These are phyloP conservation scores for Orbicella faveolata DNA, from an alignment of 64 coral and sea anemone species.

Conservation along the genomic window DNA sequence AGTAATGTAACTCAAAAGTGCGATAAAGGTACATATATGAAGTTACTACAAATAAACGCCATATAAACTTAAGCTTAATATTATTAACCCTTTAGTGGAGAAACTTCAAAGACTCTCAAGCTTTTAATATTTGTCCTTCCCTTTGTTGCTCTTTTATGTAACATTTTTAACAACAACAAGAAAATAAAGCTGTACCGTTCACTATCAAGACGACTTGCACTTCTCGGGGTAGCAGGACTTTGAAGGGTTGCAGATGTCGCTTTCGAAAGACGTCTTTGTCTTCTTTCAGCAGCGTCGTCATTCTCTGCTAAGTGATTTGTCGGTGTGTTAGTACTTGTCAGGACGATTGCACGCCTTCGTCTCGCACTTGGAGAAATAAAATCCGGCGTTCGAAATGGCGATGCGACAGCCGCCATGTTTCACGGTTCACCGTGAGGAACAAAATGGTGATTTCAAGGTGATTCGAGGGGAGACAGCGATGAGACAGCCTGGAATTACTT, in stretches of 20 bases:
- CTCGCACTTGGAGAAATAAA: slow-evolving; percentile 71
- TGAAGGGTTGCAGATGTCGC: slow-evolving; percentile 65
- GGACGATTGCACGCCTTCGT: slow-evolving; percentile 56
- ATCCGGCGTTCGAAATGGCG: slow-evolving; percentile 68
- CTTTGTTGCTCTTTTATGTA: too few species aligned
- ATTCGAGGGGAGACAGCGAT: neutral
- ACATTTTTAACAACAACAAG: too few species aligned
- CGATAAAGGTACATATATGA: too few species aligned
- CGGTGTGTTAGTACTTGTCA: slow-evolving; percentile 41
- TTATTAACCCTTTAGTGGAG: too few species aligned
- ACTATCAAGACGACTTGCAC: slow-evolving; percentile 50
- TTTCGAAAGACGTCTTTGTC: slow-evolving; percentile 67
- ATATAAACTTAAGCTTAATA: too few species aligned
- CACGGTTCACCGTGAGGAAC: too few species aligned
- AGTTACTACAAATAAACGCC: too few species aligned
- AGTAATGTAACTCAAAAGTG: too few species aligned
- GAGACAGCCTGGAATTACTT: neutral
- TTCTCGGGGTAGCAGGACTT: slow-evolving; percentile 86
- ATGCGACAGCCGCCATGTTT: slow-evolving; percentile 44
- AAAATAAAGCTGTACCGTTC: slow-evolving; percentile 45
- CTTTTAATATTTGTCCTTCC: too few species aligned
- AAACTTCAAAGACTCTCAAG: too few species aligned
- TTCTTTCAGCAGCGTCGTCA: slow-evolving; percentile 84
- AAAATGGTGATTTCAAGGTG: too few species aligned
- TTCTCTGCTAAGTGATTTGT: slow-evolving; percentile 61